These are phyloP conservation scores for Lypha dubia DNA, from an alignment of 2,888 invertebrate genomes.

Conservation along the genomic window DNA sequence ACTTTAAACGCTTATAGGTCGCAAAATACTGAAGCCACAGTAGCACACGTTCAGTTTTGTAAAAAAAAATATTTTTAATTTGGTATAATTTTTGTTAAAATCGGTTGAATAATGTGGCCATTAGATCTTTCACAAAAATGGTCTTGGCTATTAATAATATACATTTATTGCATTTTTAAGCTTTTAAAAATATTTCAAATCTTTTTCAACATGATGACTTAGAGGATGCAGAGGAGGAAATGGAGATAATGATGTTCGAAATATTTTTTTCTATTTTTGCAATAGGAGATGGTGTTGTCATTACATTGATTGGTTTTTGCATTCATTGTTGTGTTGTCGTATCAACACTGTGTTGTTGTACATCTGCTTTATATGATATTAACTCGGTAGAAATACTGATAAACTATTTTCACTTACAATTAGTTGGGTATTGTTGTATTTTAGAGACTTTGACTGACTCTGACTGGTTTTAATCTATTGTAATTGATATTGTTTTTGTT, in stretches of 20 bases:
- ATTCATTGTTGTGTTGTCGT: background rate
- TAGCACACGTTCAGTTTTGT: no score
- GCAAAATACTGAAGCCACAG: no score
- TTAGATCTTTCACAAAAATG: no score
- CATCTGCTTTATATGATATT: background rate
- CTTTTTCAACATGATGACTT: background rate
- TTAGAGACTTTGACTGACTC: background rate
- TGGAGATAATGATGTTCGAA: background rate
- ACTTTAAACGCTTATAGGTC: no score
- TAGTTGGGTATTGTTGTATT: constrained; percentile 48
- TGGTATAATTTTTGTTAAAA: no score
- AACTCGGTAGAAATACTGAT: constrained; percentile 22
- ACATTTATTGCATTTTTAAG: background rate
- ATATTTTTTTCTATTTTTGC: background rate
- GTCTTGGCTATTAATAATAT: no score
- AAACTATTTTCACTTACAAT: constrained; percentile 62
- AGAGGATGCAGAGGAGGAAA: background rate
- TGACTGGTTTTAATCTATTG: constrained; percentile 8
- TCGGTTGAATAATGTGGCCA: no score
- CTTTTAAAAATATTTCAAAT: background rate
- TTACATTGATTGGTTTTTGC: constrained; percentile 13
- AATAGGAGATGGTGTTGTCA: background rate
- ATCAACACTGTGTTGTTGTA: constrained; percentile 10
- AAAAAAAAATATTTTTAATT: no score
- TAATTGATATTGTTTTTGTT: constrained; percentile 38